Evolutionary conservation across 2,797 vertebrate species (phyloP).

Genomic region (Chiloscyllium punctatum): DNA sequence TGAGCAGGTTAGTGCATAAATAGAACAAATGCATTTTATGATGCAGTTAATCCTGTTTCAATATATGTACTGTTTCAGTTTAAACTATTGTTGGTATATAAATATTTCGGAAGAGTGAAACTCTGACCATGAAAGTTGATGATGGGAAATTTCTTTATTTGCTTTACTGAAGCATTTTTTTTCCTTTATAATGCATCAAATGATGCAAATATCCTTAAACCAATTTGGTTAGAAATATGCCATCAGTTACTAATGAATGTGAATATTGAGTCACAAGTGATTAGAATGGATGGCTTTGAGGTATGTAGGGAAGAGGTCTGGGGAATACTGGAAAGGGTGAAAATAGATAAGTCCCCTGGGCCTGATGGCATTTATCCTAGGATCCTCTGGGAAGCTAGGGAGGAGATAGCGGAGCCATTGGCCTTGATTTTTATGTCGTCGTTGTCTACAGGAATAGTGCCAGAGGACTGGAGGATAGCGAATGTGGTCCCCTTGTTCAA

Average conservation of each 20-base stretch:
- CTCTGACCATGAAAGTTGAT: neutral
- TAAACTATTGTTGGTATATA: neutral
- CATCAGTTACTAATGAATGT: conserved; percentile 14
- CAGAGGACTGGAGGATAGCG: too few species aligned
- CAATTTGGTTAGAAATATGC: neutral
- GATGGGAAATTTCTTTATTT: neutral
- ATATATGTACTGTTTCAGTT: neutral
- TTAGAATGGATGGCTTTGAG: too few species aligned
- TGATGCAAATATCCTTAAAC: neutral
- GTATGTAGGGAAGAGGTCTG: too few species aligned
- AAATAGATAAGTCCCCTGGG: too few species aligned
- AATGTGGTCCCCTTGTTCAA: too few species aligned
- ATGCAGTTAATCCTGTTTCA: neutral
- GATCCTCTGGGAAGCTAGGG: too few species aligned
- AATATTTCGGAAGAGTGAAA: neutral
- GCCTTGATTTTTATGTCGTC: too few species aligned
- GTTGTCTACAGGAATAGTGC: too few species aligned
- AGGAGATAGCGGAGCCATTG: too few species aligned
- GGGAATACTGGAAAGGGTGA: too few species aligned
- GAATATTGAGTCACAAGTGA: too few species aligned
- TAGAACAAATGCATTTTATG: neutral
- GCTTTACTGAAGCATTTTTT: neutral
- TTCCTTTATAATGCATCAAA: neutral
- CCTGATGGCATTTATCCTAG: too few species aligned
- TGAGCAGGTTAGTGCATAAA: conserved; percentile 2